Conservation (phyloP, 2,888 invertebrate genomes). For the Theretra japonica region DNA sequence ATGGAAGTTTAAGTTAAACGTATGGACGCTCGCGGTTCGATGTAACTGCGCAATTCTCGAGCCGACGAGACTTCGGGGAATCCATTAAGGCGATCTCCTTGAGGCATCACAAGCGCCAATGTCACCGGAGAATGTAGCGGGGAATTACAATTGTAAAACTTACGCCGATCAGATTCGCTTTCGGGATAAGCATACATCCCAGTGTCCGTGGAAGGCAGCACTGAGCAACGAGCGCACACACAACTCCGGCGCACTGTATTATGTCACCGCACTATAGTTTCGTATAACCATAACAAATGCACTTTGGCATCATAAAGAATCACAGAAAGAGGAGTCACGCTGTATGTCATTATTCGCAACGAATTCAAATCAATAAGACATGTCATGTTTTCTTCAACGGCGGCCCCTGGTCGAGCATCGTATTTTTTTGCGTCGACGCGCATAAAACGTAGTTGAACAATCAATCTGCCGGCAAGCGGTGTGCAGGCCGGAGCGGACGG, state of each 20-base stretch:
- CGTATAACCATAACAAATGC: constrained; percentile 39
- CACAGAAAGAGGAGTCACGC: constrained; percentile 43
- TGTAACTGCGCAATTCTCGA: constrained; percentile 74
- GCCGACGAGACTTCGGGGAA: constrained; percentile 66
- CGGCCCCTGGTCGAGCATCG: constrained; percentile 48
- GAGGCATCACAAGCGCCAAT: constrained; percentile 62
- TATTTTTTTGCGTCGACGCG: constrained; percentile 50
- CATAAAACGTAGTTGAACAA: constrained; percentile 52
- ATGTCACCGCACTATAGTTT: constrained; percentile 54
- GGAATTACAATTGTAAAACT: constrained; percentile 54
- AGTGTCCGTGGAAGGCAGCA: constrained; percentile 3
- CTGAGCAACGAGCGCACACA: not conserved
- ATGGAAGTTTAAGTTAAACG: constrained; percentile 62
- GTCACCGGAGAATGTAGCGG: constrained; percentile 47
- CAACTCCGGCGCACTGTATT: constrained; percentile 40
- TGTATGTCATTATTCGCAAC: constrained; percentile 52
- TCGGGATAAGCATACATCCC: constrained; percentile 57
- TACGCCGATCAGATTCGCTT: constrained; percentile 57
- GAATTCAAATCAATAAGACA: constrained; percentile 35
- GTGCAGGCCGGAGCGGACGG: constrained; percentile 37
- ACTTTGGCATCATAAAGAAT: not conserved
- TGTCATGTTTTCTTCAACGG: constrained; percentile 54
- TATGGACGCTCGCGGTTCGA: constrained; percentile 56
- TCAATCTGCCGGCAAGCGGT: constrained; percentile 55
- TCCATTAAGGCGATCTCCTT: constrained; percentile 71